phyloP scores from a whole-genome alignment of 1,140 invertebrate genomes.

The Micrasema longulum region DNA sequence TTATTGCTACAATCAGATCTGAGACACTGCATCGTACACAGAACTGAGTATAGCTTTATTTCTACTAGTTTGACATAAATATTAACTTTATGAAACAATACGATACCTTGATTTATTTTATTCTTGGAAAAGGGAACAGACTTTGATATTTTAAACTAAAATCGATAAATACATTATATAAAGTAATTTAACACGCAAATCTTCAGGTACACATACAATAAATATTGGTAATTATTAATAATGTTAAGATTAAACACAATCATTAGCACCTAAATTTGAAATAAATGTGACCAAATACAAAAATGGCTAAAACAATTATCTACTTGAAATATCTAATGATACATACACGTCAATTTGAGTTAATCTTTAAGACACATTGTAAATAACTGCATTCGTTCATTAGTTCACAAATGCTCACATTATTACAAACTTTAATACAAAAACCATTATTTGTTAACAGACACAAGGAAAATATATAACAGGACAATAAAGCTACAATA shows the following conservation, averaged over 20 bases:
- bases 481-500: too few relatives aligned
- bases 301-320: neutral
- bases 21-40: too few relatives aligned
- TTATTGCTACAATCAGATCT: too few relatives aligned
- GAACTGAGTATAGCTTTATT: too few relatives aligned
- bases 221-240: conserved; percentile 11
- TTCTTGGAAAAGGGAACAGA: neutral
- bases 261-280: conserved; percentile 14
- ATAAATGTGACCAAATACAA: conserved; percentile 1
- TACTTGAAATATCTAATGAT: too few relatives aligned
- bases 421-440: too few relatives aligned
- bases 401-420: neutral
- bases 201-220: conserved; percentile 18
- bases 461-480: too few relatives aligned
- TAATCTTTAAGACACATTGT: conserved; percentile 15
- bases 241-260: conserved; percentile 9
- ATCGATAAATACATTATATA: neutral
- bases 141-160: neutral
- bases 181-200: neutral
- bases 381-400: conserved; percentile 9
- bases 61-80: too few relatives aligned
- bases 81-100: neutral
- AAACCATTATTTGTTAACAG: too few relatives aligned
- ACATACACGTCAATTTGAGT: neutral
- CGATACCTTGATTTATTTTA: neutral